Base-by-base conservation (phyloP, 2,888 invertebrate genomes). In the Eupithecia exiguata region DNA sequence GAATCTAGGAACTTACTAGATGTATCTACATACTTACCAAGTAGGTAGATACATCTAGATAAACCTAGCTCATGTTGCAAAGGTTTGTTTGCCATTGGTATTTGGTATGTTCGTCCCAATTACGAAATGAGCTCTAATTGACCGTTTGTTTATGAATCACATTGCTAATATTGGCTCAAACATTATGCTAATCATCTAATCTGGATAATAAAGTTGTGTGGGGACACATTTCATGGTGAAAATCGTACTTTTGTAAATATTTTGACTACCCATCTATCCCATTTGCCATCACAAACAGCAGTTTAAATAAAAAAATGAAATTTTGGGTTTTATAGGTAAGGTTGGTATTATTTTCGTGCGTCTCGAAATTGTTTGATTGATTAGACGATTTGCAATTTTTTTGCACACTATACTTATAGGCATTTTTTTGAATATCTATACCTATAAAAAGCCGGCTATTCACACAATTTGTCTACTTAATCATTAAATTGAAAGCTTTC, bases 401-500 rank as follows among this genome's bases (percentile, higher is more conserved):
- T 49, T 5, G 49, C 9, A 21, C 3, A 49, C 0, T n/a, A 21
- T 2, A 21, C 21, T 10, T 21, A 53, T 21, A 53, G 0, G 10
- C n/a, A 6, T 7, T 49, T 16, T 16, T 43, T n/a, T 16, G 18
- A n/a, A 18, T 9, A 2, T 43, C 5, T 16, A 4, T 4, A 21
- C 53, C 9, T 21, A 21, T 49, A 1, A 21, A 49, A 49, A 49
- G 49, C 49, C n/a, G 10, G n/a, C 38, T 9, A 62, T n/a, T 78
- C 79, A 79, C 79, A 78, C 81, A 83, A 86, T 85, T 86, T 58
- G 86, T 86, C 83, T 87, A 77, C 77, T 76, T 79, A 82, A 84
- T 88, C 87, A 88, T 89, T 88, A 89, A 89, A 90, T 91, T 91
- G 89, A 91, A 91, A 91, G 90, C 87, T 84, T 91, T 91, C 92